Conservation (phyloP, 1,140 invertebrate species). For the Branchinecta lindahli region DNA sequence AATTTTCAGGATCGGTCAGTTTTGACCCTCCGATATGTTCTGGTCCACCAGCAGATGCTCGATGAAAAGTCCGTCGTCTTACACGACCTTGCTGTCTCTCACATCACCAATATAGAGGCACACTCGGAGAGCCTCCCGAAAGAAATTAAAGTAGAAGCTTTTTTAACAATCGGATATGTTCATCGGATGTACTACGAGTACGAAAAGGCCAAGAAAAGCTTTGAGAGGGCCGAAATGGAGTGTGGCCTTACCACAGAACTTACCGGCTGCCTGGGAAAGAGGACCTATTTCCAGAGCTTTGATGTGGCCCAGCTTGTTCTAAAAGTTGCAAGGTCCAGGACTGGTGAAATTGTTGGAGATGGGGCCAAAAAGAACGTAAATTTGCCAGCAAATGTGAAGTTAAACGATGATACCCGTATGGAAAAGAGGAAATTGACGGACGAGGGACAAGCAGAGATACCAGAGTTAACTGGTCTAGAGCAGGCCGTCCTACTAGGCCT, state of each 20-base stretch:
- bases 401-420: conserved; percentile 70
- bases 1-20: neutral
- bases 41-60: conserved; percentile 53
- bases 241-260: conserved; percentile 43
- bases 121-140: conserved; percentile 37
- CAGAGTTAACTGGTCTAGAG: conserved; percentile 49
- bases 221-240: conserved; percentile 42
- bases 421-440: conserved; percentile 57
- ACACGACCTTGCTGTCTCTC: conserved; percentile 41
- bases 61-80: conserved; percentile 51
- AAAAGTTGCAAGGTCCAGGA: conserved; percentile 37
- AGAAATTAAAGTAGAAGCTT: conserved; percentile 34
- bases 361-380: conserved; percentile 22
- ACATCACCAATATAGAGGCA: conserved; percentile 37
- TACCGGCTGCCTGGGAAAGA: conserved; percentile 60
- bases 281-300: conserved; percentile 71
- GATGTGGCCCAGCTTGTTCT: conserved; percentile 64
- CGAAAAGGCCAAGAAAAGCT: conserved; percentile 45
- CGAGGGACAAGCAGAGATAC: conserved; percentile 34
- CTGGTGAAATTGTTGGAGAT: conserved; percentile 18
- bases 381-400: conserved; percentile 35
- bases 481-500: conserved; percentile 55
- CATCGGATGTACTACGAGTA: conserved; percentile 57
- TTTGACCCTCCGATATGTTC: conserved; percentile 44
- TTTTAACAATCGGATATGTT: conserved; percentile 40